Conservation (phyloP, 35 echinoderm and acorn worm genomes). For the Strongylocentrotus purpuratus region DNA sequence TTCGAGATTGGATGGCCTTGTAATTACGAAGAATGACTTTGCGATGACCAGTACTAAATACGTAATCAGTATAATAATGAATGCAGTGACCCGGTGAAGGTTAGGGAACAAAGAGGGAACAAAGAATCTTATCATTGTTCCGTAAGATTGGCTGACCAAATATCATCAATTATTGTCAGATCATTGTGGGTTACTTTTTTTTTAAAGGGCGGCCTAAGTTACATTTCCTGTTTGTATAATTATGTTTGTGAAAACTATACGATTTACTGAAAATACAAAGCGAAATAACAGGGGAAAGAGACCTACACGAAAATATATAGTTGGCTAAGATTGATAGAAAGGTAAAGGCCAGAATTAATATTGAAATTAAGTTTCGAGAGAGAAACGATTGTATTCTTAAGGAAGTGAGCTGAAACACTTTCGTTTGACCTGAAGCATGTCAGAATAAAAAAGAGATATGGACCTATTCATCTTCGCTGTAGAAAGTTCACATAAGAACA, state of each 20-base stretch:
- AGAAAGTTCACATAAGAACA: neutral
- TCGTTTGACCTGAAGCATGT: neutral
- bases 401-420: neutral
- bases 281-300: neutral
- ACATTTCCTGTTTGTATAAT: neutral
- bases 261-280: neutral
- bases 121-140: neutral
- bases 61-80: no score
- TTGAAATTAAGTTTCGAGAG: neutral
- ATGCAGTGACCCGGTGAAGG: no score
- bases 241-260: neutral
- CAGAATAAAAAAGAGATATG: no score
- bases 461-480: no score
- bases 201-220: neutral
- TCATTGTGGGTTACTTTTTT: neutral
- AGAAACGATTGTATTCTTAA: neutral
- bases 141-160: neutral
- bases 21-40: no score
- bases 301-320: neutral
- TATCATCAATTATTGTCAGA: neutral
- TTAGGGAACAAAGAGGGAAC: neutral
- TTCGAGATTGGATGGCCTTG: no score
- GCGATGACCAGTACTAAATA: no score
- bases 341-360: neutral
- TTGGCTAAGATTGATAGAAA: neutral